Evolutionary conservation across 2,888 invertebrate species (phyloP).

Genomic region (Cryptocephalus primarius): DNA sequence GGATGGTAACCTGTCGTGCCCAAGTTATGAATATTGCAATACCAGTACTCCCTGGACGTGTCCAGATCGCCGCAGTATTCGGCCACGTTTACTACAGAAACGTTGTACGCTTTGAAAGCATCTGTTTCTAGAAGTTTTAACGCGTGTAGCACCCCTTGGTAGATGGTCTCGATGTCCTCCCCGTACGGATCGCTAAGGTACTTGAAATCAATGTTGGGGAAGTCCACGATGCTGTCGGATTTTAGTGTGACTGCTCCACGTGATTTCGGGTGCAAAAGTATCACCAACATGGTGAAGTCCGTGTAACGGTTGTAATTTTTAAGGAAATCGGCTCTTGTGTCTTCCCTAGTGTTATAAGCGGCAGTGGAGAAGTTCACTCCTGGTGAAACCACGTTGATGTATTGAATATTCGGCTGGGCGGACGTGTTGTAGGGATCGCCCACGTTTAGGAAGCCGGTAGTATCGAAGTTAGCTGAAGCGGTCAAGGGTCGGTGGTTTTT

Average conservation of each 20-base stretch:
- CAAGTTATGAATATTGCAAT: background rate
- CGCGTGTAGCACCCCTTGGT: background rate
- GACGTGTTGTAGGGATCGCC: background rate
- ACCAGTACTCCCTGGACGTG: constrained; percentile 20
- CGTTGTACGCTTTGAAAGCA: background rate
- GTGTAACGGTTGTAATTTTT: background rate
- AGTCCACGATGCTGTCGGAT: constrained; percentile 19
- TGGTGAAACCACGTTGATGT: constrained; percentile 1
- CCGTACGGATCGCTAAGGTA: constrained; percentile 5
- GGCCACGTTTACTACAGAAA: background rate
- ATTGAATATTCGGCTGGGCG: constrained; percentile 5
- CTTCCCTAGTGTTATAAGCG: too few relatives aligned
- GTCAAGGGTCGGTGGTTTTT: constrained; percentile 3
- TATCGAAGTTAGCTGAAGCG: background rate
- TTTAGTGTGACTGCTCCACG: constrained; percentile 17
- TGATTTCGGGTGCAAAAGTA: constrained; percentile 20
- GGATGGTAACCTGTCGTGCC: constrained; percentile 4
- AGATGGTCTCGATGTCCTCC: constrained; percentile 1
- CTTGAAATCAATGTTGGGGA: constrained; percentile 20
- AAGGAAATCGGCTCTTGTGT: too few relatives aligned
- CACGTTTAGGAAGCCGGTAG: constrained; percentile 2
- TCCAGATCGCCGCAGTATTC: constrained; percentile 31
- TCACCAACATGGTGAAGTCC: background rate
- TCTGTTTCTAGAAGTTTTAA: background rate
- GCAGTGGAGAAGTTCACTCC: too few relatives aligned